These are phyloP conservation scores for Pelecanus crispus DNA, from an alignment of 2,113 vertebrate genomes.

Conservation along the genomic window DNA sequence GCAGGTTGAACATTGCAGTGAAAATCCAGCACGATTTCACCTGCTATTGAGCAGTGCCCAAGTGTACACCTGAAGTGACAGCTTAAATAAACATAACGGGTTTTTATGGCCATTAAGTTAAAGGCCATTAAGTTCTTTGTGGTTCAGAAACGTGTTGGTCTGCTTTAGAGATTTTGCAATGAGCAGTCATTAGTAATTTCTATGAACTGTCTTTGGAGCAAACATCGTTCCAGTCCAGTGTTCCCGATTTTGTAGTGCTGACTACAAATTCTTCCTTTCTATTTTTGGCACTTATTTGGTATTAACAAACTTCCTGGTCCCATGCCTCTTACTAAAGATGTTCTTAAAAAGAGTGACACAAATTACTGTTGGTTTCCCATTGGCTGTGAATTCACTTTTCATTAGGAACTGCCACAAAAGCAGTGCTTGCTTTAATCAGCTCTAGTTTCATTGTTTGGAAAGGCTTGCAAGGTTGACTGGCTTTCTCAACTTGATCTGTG, in stretches of 20 bases:
- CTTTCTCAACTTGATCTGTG: constrained; percentile 41
- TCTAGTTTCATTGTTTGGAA: not conserved
- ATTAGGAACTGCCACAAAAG: constrained; percentile 17
- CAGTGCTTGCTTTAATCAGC: constrained; percentile 18
- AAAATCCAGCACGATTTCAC: not conserved
- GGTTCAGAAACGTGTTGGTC: not conserved
- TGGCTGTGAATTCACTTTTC: not conserved
- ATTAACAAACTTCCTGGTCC: constrained; percentile 43
- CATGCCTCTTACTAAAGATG: constrained; percentile 8
- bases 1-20: not conserved
- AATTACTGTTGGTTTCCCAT: constrained; percentile 38
- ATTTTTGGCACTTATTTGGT: constrained; percentile 12
- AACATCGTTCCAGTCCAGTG: not conserved
- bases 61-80: constrained; percentile 2
- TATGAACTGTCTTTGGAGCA: not conserved
- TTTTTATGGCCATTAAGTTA: too few species aligned
- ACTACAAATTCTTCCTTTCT: constrained; percentile 8
- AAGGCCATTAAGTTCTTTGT: not conserved
- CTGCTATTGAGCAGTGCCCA: not conserved
- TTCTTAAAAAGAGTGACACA: constrained; percentile 31
- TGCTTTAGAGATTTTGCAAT: not conserved
- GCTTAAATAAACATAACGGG: not conserved
- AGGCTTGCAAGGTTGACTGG: constrained; percentile 22
- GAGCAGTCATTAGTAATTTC: constrained; percentile 4
- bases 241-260: not conserved